Evolutionary conservation across 2,113 vertebrate genomes (phyloP).

Genomic region (Ornithorhynchus anatinus): DNA sequence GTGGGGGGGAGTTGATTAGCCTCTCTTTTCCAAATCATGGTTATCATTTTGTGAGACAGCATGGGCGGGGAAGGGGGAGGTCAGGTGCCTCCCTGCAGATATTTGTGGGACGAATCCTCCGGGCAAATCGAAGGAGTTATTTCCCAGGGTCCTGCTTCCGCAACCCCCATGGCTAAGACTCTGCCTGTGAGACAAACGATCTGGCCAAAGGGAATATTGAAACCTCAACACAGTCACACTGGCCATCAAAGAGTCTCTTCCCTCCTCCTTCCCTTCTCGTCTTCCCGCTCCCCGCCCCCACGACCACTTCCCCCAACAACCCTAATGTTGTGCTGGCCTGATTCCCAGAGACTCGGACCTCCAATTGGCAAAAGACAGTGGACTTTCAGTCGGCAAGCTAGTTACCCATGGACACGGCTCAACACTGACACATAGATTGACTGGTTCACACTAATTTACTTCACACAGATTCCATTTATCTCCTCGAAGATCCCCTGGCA

Average conservation of each 20-base stretch:
- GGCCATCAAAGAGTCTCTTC: conserved; percentile 35
- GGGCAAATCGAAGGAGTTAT: conserved; percentile 49
- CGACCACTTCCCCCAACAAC: conserved; percentile 45
- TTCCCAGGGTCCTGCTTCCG: conserved; percentile 45
- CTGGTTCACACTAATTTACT: conserved; percentile 86
- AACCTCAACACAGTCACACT: conserved; percentile 27
- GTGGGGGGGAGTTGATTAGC: conserved; percentile 46
- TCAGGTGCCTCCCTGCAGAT: conserved; percentile 40
- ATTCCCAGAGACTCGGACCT: conserved; percentile 56
- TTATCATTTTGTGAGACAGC: conserved; percentile 62
- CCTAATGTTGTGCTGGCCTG: conserved; percentile 48
- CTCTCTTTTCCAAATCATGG: conserved; percentile 50
- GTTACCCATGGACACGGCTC: conserved; percentile 77
- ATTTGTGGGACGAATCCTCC: conserved; percentile 29
- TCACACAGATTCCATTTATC: conserved; percentile 85
- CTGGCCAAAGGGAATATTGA: conserved; percentile 51
- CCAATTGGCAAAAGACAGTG: conserved; percentile 62
- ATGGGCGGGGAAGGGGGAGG: conserved; percentile 38
- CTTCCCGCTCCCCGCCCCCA: conserved; percentile 48
- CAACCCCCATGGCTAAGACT: conserved; percentile 53
- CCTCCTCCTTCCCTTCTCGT: too few relatives aligned
- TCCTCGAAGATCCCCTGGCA: conserved; percentile 80
- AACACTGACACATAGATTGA: conserved; percentile 80
- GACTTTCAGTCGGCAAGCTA: conserved; percentile 70
- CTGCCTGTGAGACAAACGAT: conserved; percentile 52